Conservation (phyloP, 2,888 invertebrate genomes). For the Drosophila algonquin region DNA sequence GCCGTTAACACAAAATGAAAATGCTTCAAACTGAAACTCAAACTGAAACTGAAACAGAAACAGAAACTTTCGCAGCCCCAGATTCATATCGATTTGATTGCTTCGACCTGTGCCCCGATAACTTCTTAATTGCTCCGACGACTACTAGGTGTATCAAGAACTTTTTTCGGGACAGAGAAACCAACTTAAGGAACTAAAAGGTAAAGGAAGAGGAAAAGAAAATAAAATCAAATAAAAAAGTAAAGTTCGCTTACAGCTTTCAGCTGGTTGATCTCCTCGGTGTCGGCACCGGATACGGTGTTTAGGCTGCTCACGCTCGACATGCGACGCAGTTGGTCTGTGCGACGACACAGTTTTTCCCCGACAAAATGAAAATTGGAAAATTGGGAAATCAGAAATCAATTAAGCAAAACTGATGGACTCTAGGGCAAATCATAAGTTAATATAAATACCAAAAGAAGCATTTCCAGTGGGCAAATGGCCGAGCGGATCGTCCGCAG, state of each 20-base stretch:
- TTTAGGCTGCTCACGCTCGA: conserved; percentile 64
- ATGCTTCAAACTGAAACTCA: neutral
- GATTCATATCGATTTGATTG: conserved; percentile 26
- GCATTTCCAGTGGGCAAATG: conserved; percentile 81
- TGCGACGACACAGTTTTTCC: neutral
- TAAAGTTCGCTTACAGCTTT: conserved; percentile 83
- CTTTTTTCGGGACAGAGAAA: neutral
- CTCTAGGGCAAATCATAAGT: conserved; percentile 30
- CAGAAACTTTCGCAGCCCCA: neutral
- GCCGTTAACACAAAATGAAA: conserved; percentile 9
- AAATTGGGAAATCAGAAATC: conserved; percentile 29
- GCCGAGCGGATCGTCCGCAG: conserved; percentile 76
- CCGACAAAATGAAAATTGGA: conserved; percentile 20
- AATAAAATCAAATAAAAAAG: conserved; percentile 41
- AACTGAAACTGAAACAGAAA: conserved; percentile 7
- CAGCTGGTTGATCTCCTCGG: conserved; percentile 83
- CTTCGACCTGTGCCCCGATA: neutral
- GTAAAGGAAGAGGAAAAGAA: neutral
- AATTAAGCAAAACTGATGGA: conserved; percentile 41
- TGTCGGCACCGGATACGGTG: conserved; percentile 71
- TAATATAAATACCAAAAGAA: conserved; percentile 80
- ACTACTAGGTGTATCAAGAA: neutral
- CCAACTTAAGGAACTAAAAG: neutral
- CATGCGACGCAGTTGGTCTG: conserved; percentile 84
- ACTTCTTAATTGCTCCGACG: conserved; percentile 26